These are phyloP conservation scores for Arctocebus calabarensis DNA, from an alignment of 2,797 vertebrate genomes.

Conservation along the genomic window DNA sequence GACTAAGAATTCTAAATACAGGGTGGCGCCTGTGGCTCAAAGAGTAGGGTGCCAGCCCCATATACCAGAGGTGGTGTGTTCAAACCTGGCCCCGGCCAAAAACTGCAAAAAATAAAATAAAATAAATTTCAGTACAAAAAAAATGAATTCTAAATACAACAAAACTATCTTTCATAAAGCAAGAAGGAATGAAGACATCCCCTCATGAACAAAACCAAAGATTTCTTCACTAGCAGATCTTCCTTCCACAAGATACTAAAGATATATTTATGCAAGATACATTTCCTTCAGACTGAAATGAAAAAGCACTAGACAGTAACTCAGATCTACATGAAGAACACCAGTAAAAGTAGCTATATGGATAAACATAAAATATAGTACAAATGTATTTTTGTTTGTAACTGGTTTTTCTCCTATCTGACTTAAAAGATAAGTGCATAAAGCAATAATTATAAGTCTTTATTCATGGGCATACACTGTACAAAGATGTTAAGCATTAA, in stretches of 20 bases:
- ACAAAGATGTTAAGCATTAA: background rate
- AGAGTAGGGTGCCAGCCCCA: too few relatives aligned
- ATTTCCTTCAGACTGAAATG: background rate
- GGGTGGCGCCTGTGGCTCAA: too few relatives aligned
- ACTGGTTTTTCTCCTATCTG: background rate
- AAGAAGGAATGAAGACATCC: background rate
- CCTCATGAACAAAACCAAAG: background rate
- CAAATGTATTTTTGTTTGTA: background rate
- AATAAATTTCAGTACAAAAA: too few relatives aligned
- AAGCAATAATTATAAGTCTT: constrained; percentile 4
- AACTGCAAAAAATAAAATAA: too few relatives aligned
- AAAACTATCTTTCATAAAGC: background rate
- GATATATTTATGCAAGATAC: too few relatives aligned
- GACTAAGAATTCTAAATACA: background rate
- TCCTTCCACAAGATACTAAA: background rate
- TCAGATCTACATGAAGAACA: constrained; percentile 22
- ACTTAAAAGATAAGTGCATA: background rate
- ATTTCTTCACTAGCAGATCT: background rate
- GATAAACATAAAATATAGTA: background rate
- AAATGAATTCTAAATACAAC: too few relatives aligned
- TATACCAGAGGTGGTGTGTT: too few relatives aligned
- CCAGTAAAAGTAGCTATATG: background rate
- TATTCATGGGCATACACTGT: background rate
- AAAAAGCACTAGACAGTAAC: background rate
- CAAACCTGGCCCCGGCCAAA: too few relatives aligned